Conservation (phyloP, 2,888 invertebrate genomes). For the Chromoteleia sp. region DNA sequence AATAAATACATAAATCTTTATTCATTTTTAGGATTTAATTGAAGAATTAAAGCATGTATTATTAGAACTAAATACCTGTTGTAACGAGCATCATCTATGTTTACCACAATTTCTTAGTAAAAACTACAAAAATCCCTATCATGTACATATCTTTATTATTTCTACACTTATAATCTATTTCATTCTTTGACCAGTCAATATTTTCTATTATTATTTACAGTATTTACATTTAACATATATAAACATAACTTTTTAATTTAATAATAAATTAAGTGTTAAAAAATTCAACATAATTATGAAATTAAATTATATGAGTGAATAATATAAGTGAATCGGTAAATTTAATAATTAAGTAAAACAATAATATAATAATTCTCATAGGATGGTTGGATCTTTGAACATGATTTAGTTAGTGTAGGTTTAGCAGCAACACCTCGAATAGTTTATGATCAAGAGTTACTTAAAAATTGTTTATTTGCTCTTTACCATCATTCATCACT, state of each 20-base stretch:
- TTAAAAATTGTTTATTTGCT: slow-evolving; percentile 80
- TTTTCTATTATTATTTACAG: too few species aligned
- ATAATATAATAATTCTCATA: too few species aligned
- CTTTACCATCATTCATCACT: slow-evolving; percentile 83
- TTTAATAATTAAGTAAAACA: too few species aligned
- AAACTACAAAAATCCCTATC: slow-evolving; percentile 77
- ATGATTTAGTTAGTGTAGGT: slow-evolving; percentile 80
- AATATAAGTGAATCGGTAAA: too few species aligned
- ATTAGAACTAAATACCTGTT: slow-evolving; percentile 76
- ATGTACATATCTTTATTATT: slow-evolving; percentile 74
- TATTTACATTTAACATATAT: too few species aligned
- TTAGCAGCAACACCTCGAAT: slow-evolving; percentile 75
- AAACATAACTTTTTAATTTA: slow-evolving; percentile 41
- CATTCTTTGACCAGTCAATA: too few species aligned
- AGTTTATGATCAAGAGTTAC: slow-evolving; percentile 79
- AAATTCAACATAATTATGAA: too few species aligned
- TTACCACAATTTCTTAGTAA: slow-evolving; percentile 80
- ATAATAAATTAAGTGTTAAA: background rate
- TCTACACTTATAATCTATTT: too few species aligned
- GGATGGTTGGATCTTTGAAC: slow-evolving; percentile 81
- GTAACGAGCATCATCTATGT: slow-evolving; percentile 79
- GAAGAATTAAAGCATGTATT: slow-evolving; percentile 78
- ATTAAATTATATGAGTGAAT: too few species aligned
- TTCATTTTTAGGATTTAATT: slow-evolving; percentile 78
- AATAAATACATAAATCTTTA: too few species aligned